Evolutionary conservation across 2,113 vertebrate species (phyloP).

Genomic region (Hucho hucho): DNA sequence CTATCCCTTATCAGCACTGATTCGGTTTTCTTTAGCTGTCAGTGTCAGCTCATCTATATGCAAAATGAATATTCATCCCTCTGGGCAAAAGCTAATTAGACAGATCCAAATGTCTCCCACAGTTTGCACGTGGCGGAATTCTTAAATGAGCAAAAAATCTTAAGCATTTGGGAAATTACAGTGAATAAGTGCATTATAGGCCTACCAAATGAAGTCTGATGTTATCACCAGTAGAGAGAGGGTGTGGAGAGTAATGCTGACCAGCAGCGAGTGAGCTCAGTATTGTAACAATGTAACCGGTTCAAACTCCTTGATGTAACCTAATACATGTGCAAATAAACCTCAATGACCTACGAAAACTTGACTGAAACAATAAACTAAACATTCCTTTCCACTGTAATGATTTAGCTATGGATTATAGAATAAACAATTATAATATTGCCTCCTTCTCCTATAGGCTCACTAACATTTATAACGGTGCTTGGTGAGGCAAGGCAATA

Average conservation of each 20-base stretch:
- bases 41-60: conserved; percentile 24
- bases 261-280: not conserved
- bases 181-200: not conserved
- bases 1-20: conserved; percentile 55
- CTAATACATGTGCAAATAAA: not conserved
- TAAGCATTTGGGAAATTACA: not conserved
- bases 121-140: too few relatives aligned
- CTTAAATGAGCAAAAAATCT: not conserved
- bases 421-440: not conserved
- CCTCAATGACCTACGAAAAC: not conserved
- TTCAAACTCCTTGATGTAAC: not conserved
- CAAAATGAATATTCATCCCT: not conserved
- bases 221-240: not conserved
- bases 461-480: not conserved
- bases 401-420: not conserved
- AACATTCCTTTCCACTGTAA: not conserved
- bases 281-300: not conserved
- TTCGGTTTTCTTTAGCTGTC: conserved; percentile 22
- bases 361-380: not conserved
- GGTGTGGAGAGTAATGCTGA: not conserved
- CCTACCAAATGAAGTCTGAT: not conserved
- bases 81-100: conserved; percentile 10
- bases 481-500: not conserved
- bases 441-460: not conserved
- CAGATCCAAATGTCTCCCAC: conserved; percentile 22